Conservation (phyloP, 2,113 vertebrate species). For the Gambusia holbrooki region DNA sequence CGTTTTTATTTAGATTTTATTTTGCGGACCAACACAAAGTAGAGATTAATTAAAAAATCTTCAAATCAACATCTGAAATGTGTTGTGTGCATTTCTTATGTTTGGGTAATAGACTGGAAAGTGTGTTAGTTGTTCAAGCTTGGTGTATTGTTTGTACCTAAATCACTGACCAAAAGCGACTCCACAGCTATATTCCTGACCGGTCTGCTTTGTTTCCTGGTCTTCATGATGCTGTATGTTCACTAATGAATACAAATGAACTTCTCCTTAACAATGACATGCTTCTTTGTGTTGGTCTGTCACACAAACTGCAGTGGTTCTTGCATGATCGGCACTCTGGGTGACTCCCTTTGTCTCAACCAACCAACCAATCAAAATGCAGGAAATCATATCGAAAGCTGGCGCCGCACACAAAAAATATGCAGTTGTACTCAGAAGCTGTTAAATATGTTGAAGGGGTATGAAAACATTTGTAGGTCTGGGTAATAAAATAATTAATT, state of each 20-base stretch:
- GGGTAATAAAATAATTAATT: constrained; percentile 36
- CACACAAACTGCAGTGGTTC: not conserved
- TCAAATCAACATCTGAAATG: not conserved
- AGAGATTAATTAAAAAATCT: not conserved
- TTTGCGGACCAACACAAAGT: not conserved
- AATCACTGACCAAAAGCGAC: not conserved
- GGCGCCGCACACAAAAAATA: too few species aligned
- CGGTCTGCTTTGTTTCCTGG: not conserved
- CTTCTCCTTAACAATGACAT: not conserved
- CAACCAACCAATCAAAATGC: not conserved
- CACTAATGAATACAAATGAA: not conserved
- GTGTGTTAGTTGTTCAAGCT: not conserved
- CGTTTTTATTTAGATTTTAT: not conserved
- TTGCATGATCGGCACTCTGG: not conserved
- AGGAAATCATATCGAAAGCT: not conserved
- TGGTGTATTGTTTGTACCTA: not conserved
- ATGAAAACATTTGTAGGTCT: too few species aligned
- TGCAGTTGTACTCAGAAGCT: too few species aligned
- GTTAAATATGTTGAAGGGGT: too few species aligned
- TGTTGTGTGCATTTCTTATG: not conserved
- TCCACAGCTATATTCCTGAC: not conserved
- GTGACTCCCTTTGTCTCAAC: too few species aligned
- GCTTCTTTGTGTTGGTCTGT: too few species aligned
- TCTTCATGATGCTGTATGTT: not conserved
- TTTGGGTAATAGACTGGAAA: not conserved